A percentile compares a stretch with the other conserved stretches of the same genome.
phyloP scores from a whole-genome alignment of 2,888 invertebrate species.

The Agonopterix alstromeriana region DNA sequence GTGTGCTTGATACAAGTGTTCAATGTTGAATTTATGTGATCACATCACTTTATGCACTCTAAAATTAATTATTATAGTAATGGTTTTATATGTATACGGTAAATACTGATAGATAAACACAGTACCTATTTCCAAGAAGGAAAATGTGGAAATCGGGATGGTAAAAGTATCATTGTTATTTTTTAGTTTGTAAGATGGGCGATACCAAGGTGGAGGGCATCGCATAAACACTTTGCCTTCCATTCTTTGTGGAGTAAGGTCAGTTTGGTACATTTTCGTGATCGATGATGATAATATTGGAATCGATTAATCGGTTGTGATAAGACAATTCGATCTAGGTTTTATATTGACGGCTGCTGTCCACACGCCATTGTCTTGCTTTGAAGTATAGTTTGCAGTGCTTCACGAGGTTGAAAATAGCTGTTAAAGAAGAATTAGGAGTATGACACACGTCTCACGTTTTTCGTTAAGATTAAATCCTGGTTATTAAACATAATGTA shows the following conservation, averaged over 20 bases:
- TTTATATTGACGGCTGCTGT: constrained; percentile 19
- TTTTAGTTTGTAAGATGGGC: constrained; percentile 74
- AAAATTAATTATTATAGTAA: too few relatives aligned
- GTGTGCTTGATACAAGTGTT: constrained; percentile 18
- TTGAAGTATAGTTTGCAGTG: neutral
- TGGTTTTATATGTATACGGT: too few relatives aligned
- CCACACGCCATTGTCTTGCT: constrained; percentile 7
- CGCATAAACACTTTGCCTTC: constrained; percentile 66
- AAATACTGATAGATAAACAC: neutral
- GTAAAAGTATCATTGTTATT: constrained; percentile 32
- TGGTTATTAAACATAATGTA: too few relatives aligned
- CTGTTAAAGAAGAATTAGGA: too few relatives aligned
- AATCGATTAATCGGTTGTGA: constrained; percentile 12
- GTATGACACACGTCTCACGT: too few relatives aligned
- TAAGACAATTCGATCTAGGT: constrained; percentile 10
- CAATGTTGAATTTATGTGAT: constrained; percentile 7
- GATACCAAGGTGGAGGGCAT: constrained; percentile 71
- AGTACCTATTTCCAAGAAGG: neutral
- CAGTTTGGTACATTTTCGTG: constrained; percentile 41
- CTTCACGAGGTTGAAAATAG: too few relatives aligned
- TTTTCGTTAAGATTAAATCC: too few relatives aligned
- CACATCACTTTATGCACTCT: constrained; percentile 14
- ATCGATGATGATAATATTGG: constrained; percentile 19
- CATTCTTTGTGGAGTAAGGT: constrained; percentile 65
- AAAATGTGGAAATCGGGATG: neutral